A percentile compares a stretch with the other conserved stretches of the same genome.
Conservation (phyloP, 2,888 invertebrate species). For the Mythimna loreyi region DNA sequence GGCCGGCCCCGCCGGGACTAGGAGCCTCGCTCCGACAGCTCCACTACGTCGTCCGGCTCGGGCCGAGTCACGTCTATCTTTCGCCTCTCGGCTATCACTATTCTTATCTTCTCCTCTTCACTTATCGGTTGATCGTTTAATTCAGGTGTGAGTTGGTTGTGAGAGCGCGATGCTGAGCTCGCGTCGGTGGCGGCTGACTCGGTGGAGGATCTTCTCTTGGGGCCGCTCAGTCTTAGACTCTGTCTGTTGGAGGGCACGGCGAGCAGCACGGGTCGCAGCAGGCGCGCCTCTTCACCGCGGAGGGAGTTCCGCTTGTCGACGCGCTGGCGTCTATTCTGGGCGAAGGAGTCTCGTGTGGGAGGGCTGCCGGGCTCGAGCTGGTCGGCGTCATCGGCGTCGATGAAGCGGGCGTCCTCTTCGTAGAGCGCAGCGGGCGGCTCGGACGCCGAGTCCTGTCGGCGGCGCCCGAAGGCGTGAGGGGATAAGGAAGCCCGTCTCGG, state of each 20-base stretch:
- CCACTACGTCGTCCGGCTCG: slow-evolving; percentile 82
- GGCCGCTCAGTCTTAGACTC: slow-evolving; percentile 73
- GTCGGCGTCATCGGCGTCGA: slow-evolving; percentile 91
- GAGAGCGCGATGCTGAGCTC: slow-evolving; percentile 71
- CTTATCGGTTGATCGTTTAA: slow-evolving; percentile 75
- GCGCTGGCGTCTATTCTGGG: slow-evolving; percentile 87
- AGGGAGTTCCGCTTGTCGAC: slow-evolving; percentile 85
- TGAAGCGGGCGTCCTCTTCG: slow-evolving; percentile 90
- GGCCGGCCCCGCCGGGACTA: slow-evolving; percentile 90
- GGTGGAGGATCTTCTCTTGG: slow-evolving; percentile 78
- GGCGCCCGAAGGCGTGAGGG: slow-evolving; percentile 87
- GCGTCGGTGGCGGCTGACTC: slow-evolving; percentile 78
- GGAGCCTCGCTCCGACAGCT: slow-evolving; percentile 86
- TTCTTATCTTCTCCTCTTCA: slow-evolving; percentile 90
- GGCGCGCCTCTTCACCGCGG: slow-evolving; percentile 85
- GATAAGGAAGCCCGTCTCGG: slow-evolving; percentile 91
- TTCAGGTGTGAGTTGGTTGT: slow-evolving; percentile 70
- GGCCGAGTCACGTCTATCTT: slow-evolving; percentile 88
- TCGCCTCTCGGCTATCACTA: slow-evolving; percentile 91
- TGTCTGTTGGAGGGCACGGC: slow-evolving; percentile 83
- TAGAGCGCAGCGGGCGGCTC: slow-evolving; percentile 86
- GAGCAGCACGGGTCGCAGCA: slow-evolving; percentile 84
- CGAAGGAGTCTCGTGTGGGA: slow-evolving; percentile 86
- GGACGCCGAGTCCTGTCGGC: slow-evolving; percentile 87
- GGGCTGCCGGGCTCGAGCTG: slow-evolving; percentile 87